Percentiles rank a stretch among this genome's conserved stretches.
Evolutionary conservation across 2,888 invertebrate species (phyloP).

Genomic region (Polydesmus complanatus): DNA sequence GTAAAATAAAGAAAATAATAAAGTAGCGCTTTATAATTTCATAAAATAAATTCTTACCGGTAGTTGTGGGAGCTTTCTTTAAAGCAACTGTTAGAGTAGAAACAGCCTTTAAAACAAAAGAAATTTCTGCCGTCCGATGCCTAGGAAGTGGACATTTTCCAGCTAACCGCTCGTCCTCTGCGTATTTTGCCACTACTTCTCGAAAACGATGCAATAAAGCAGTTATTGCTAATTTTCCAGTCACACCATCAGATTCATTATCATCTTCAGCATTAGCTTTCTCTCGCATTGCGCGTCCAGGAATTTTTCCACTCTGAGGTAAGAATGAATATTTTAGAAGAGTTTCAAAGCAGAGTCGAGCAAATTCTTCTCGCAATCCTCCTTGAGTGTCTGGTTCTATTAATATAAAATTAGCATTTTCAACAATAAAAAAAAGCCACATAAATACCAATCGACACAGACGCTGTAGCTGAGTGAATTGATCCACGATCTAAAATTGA

Average conservation of each 20-base stretch:
- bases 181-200: constrained; percentile 77
- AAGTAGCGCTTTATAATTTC: neutral
- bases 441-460: constrained; percentile 21
- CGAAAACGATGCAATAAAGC: constrained; percentile 81
- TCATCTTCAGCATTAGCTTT: constrained; percentile 24
- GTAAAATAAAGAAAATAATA: constrained; percentile 25
- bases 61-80: constrained; percentile 76
- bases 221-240: constrained; percentile 57
- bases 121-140: constrained; percentile 85
- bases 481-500: constrained; percentile 72
- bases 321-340: constrained; percentile 73
- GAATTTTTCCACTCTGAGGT: constrained; percentile 28
- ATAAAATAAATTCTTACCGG: constrained; percentile 42
- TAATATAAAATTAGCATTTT: neutral
- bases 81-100: constrained; percentile 81
- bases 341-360: constrained; percentile 91
- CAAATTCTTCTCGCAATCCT: constrained; percentile 81
- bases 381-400: constrained; percentile 59
- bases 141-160: constrained; percentile 75
- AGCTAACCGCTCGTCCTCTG: constrained; percentile 65
- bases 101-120: constrained; percentile 86
- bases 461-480: constrained; percentile 48
- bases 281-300: constrained; percentile 27
- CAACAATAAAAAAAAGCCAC: neutral
- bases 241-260: constrained; percentile 42